These are phyloP conservation scores for Taurulus bubalis DNA, from an alignment of 2,113 vertebrate genomes.

Conservation along the genomic window DNA sequence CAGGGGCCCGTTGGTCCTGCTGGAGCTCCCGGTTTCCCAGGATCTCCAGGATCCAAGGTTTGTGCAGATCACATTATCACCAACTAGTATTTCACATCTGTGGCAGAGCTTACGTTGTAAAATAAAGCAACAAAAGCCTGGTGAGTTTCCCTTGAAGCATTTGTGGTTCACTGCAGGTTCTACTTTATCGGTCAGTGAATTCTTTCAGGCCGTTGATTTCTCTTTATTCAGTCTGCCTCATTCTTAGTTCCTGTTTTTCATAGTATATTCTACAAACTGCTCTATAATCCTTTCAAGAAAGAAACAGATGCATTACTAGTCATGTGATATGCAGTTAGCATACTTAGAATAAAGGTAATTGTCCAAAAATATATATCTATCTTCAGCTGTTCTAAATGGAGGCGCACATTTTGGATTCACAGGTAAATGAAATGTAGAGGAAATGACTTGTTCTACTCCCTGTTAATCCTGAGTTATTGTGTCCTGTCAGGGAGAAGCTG, in stretches of 20 bases:
- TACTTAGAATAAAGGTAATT: background rate
- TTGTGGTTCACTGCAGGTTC: background rate
- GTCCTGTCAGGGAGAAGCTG: slow-evolving; percentile 91
- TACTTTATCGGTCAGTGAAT: background rate
- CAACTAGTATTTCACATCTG: background rate
- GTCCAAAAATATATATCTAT: background rate
- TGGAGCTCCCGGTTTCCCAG: slow-evolving; percentile 95
- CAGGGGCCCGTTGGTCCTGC: slow-evolving; percentile 95
- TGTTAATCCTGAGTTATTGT: background rate
- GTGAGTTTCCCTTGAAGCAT: background rate
- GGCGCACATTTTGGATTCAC: too few relatives aligned
- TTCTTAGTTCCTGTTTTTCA: background rate
- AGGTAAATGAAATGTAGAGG: background rate
- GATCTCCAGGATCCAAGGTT: slow-evolving; percentile 95
- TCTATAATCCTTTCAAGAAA: slow-evolving; percentile 8
- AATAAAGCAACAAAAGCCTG: background rate
- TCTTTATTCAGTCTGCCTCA: background rate
- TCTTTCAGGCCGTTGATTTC: background rate
- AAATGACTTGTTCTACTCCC: background rate
- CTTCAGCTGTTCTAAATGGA: too few relatives aligned
- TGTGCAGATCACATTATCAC: slow-evolving; percentile 19
- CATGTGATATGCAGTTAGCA: background rate
- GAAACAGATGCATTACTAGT: background rate
- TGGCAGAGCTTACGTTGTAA: background rate
- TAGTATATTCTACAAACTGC: background rate